phyloP scores from a whole-genome alignment of 2,113 vertebrate species.

The Gorsachius goisagi region DNA sequence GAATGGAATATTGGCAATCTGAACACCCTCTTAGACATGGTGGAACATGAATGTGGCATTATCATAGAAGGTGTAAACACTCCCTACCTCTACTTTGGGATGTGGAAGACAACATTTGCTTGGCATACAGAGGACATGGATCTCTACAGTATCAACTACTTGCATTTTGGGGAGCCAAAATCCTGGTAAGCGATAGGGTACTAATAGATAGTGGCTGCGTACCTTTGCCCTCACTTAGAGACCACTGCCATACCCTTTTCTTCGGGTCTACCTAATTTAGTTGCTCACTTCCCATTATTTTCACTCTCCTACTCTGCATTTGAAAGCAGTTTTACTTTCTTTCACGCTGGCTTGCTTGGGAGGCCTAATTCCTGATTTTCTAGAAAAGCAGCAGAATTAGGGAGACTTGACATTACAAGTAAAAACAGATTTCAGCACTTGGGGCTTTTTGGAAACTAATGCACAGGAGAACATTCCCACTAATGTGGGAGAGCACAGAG shows the following conservation, averaged over 20 bases:
- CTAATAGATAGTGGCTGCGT: not conserved
- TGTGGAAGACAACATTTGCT: conserved; percentile 99
- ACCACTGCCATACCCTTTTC: not conserved
- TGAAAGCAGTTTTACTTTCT: not conserved
- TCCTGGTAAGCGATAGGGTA: conserved; percentile 85
- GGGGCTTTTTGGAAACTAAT: not conserved
- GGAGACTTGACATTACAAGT: not conserved
- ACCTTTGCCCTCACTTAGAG: not conserved
- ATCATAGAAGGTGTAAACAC: conserved; percentile 98
- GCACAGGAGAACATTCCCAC: not conserved
- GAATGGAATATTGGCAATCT: conserved; percentile 96
- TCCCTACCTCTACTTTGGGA: conserved; percentile 97
- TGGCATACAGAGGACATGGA: conserved; percentile 99
- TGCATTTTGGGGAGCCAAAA: conserved; percentile 97
- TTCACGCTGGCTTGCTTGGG: not conserved
- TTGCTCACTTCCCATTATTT: not conserved
- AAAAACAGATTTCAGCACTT: not conserved
- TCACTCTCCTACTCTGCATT: not conserved
- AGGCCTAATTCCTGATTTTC: not conserved
- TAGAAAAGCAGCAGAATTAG: not conserved
- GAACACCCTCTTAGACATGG: conserved; percentile 95
- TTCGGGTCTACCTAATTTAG: not conserved
- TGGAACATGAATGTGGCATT: conserved; percentile 97
- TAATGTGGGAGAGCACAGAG: not conserved
- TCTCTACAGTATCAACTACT: conserved; percentile 98